These are phyloP conservation scores for Actias luna DNA, from an alignment of 2,888 invertebrate genomes.

Conservation along the genomic window DNA sequence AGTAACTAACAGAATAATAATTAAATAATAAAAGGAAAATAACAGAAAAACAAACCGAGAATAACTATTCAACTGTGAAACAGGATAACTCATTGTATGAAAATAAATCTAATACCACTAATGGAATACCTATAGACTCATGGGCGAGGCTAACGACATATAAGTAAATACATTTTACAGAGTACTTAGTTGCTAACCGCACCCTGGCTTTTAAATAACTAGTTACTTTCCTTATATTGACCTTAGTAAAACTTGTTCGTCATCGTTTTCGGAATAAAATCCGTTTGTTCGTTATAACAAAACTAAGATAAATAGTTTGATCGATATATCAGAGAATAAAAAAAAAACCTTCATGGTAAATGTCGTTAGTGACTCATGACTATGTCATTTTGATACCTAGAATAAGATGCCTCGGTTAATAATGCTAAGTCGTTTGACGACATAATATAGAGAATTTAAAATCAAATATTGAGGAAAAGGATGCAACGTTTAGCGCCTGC, in stretches of 20 bases:
- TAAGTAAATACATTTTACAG: slow-evolving; percentile 19
- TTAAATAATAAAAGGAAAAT: not conserved
- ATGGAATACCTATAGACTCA: slow-evolving; percentile 33
- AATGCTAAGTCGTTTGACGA: not conserved
- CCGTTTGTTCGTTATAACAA: not conserved
- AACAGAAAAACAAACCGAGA: not conserved
- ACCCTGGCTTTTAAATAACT: slow-evolving; percentile 2
- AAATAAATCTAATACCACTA: slow-evolving; percentile 33
- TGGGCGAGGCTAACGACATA: slow-evolving; percentile 26
- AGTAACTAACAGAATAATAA: not conserved
- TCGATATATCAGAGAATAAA: not conserved
- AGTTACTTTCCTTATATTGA: not conserved
- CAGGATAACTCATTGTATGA: not conserved
- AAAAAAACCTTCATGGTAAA: not conserved
- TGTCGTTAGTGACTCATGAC: not conserved
- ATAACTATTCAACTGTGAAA: not conserved
- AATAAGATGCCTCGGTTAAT: not conserved
- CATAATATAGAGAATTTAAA: not conserved
- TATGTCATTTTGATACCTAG: not conserved
- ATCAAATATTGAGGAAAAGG: not conserved
- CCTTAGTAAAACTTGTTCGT: not conserved
- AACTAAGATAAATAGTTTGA: not conserved
- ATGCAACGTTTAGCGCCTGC: not conserved
- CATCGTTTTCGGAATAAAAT: not conserved
- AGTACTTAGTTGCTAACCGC: slow-evolving; percentile 6